A percentile compares a stretch with the other conserved stretches of the same genome.
Evolutionary conservation across 2,888 invertebrate species (phyloP).

Genomic region (Apoda limacodes): DNA sequence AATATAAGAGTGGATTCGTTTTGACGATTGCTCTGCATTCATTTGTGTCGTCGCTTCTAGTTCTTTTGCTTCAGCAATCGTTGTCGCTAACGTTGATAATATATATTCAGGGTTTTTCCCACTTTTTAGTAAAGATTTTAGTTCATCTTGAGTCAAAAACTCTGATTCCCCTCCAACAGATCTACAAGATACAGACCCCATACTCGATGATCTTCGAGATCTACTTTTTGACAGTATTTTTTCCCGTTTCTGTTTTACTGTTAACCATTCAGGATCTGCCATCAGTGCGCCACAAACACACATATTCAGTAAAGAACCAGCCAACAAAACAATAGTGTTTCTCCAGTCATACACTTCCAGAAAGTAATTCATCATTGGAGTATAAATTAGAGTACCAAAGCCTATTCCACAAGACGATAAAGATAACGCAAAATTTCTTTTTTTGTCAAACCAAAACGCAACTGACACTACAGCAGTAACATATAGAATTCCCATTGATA

Average conservation of each 20-base stretch:
- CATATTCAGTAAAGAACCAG: slow-evolving; percentile 86
- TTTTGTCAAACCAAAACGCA: slow-evolving; percentile 92
- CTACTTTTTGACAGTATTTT: slow-evolving; percentile 41
- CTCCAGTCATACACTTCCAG: slow-evolving; percentile 83
- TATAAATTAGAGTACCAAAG: slow-evolving; percentile 89
- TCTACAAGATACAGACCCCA: slow-evolving; percentile 59
- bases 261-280: slow-evolving; percentile 88
- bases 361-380: slow-evolving; percentile 82
- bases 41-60: slow-evolving; percentile 53
- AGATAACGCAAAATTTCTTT: slow-evolving; percentile 86
- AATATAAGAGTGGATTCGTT: slow-evolving; percentile 74
- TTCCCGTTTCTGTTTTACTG: slow-evolving; percentile 71
- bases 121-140: slow-evolving; percentile 75
- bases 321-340: slow-evolving; percentile 80
- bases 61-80: slow-evolving; percentile 60
- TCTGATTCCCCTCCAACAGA: slow-evolving; percentile 58
- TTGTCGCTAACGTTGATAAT: slow-evolving; percentile 70
- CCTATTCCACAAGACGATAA: slow-evolving; percentile 90
- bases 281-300: slow-evolving; percentile 88
- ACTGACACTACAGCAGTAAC: slow-evolving; percentile 92
- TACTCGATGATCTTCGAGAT: slow-evolving; percentile 56
- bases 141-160: slow-evolving; percentile 72
- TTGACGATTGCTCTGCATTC: slow-evolving; percentile 45
- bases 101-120: slow-evolving; percentile 76
- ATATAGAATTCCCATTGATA: slow-evolving; percentile 86